Base-by-base conservation (phyloP, 2,888 invertebrate genomes). In the Coelinius sp. region DNA sequence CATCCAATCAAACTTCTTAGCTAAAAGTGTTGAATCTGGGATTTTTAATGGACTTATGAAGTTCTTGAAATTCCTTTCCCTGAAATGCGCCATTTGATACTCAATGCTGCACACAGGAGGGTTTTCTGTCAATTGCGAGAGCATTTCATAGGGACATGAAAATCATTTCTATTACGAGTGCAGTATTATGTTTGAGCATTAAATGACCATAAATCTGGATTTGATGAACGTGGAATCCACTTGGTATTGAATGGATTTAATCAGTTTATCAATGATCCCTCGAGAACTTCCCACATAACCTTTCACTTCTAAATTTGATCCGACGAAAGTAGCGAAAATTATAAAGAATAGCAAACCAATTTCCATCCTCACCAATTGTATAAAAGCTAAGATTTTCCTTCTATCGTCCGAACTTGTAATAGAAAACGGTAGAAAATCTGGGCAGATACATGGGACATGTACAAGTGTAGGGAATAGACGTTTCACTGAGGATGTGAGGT, bases 1-100 rank as follows among this genome's bases (percentile, higher is more conserved):
- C 49, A 53, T 66, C 53, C 38, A 74, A 74, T 71, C 65, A 74
- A 74, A 74, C 65, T 74, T 53, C 38, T 59, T 71, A 41, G 56
- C n/a, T 38, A 24, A 24, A 71, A 46, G 44, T 41, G 2, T 25
- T 41, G 53, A 65, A 64, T 66, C 44, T 27, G 22, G 59, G 35
- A 24, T 71, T 52, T 59, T 52, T 68, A 35, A 64, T 71, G 35
- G 24, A 67, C 35, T 56, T 46, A 66, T 56, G 22, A 46, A 44
- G 49, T 62, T 44, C 10, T 10, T 0, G n/a, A 25, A 53, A 53
- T 53, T 14, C 24, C 24, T 53, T n/a, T 53, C n/a, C 25, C 53
- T 25, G 1, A 5, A 24, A 59, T 31, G 31, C 20, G 10, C 17
- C 31, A 35, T 35, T 25, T 59, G 7, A 17, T 20, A n/a, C 14